Evolutionary conservation across 1,140 invertebrate species (phyloP).

Genomic region (Hylaeus anthracinus): DNA sequence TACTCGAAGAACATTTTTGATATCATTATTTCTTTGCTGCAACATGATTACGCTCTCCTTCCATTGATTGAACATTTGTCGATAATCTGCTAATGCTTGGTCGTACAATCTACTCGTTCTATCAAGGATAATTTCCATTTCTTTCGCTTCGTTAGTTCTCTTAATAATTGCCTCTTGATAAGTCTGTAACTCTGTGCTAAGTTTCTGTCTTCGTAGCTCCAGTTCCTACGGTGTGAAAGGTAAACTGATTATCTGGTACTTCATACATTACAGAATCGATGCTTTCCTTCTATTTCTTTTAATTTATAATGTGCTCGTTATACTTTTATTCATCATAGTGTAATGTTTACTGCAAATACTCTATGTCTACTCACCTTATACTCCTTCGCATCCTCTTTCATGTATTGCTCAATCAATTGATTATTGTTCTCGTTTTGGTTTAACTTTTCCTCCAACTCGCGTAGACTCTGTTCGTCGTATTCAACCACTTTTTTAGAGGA

Average conservation of each 20-base stretch:
- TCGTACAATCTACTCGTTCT: constrained; percentile 74
- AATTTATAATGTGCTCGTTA: background rate
- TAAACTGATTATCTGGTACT: background rate
- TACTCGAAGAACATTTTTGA: constrained; percentile 51
- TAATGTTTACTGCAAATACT: too few species aligned
- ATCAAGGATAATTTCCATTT: constrained; percentile 75
- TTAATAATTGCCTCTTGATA: constrained; percentile 66
- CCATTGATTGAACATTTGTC: constrained; percentile 77
- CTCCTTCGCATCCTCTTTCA: constrained; percentile 84
- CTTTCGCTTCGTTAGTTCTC: constrained; percentile 68
- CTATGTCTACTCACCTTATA: constrained; percentile 78
- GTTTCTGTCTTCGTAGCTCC: constrained; percentile 75
- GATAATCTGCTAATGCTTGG: constrained; percentile 73
- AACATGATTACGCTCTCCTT: constrained; percentile 73
- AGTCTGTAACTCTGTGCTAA: constrained; percentile 68
- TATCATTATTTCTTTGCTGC: constrained; percentile 70
- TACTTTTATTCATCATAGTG: too few species aligned
- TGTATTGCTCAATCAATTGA: constrained; percentile 84
- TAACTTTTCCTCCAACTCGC: constrained; percentile 84
- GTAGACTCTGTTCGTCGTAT: constrained; percentile 83
- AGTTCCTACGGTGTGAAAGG: constrained; percentile 67
- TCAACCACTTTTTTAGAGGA: constrained; percentile 82
- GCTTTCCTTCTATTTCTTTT: constrained; percentile 27
- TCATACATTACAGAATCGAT: background rate
- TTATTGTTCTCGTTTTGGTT: constrained; percentile 83